These are phyloP conservation scores for Carcina quercana DNA, from an alignment of 2,888 invertebrate genomes.

Conservation along the genomic window DNA sequence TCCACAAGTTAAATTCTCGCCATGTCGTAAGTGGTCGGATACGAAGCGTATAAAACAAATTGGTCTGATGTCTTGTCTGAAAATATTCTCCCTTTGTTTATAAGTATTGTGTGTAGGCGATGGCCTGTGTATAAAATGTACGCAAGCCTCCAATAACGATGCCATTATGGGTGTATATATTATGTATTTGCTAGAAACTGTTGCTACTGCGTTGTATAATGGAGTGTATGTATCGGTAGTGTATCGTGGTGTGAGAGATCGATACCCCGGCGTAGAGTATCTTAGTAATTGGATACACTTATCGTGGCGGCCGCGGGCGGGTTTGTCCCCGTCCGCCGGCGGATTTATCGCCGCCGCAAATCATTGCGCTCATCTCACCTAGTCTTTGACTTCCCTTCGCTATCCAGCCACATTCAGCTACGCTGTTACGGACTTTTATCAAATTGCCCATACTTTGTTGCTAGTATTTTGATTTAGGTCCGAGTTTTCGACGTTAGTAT, in stretches of 20 bases:
- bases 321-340: conserved; percentile 45
- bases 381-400: conserved; percentile 25
- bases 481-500: neutral
- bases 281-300: conserved; percentile 66
- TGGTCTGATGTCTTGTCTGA: no score
- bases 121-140: no score
- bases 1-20: no score
- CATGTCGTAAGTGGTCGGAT: no score
- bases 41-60: no score
- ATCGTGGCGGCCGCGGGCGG: conserved; percentile 55
- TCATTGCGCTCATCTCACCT: conserved; percentile 53
- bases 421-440: neutral
- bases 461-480: neutral
- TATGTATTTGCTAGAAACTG: no score
- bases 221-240: no score
- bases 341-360: conserved; percentile 59
- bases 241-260: no score
- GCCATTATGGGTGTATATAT: no score
- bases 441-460: neutral
- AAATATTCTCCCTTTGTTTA: no score
- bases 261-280: conserved; percentile 48
- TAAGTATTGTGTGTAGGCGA: no score
- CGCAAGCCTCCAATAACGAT: no score
- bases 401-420: conserved; percentile 10
- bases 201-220: conserved; percentile 22